Evolutionary conservation across 2,888 invertebrate genomes (phyloP).

Genomic region (Pollenia angustigena): DNA sequence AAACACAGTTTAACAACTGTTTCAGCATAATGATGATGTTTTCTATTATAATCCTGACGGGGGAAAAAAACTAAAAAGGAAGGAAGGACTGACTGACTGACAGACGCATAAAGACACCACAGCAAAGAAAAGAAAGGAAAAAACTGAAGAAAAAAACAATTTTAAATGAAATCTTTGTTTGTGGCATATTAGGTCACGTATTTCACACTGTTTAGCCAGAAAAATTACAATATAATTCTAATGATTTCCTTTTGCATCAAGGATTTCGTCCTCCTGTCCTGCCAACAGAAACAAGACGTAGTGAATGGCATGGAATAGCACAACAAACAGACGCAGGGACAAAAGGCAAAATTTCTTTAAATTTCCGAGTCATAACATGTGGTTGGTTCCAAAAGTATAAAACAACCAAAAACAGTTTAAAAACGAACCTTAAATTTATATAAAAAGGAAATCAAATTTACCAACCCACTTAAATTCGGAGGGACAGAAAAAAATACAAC

Average conservation of each 20-base stretch:
- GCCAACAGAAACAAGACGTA: not conserved
- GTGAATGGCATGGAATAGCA: not conserved
- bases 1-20: conserved; percentile 24
- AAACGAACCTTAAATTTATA: no score
- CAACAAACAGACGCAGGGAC: not conserved
- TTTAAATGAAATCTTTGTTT: conserved; percentile 46
- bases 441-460: no score
- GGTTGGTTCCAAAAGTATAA: no score
- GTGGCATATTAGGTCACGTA: conserved; percentile 64
- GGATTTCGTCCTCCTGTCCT: not conserved
- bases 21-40: conserved; percentile 38
- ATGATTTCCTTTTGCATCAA: conserved; percentile 52
- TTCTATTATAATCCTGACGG: conserved; percentile 6
- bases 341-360: no score
- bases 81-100: not conserved
- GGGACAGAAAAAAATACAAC: not conserved
- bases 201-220: conserved; percentile 60
- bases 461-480: not conserved
- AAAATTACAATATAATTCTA: conserved; percentile 65
- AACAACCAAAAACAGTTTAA: no score
- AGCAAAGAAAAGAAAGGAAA: not conserved
- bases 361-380: no score
- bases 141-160: not conserved
- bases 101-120: conserved; percentile 1
- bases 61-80: conserved; percentile 11